Conservation (phyloP, 2,797 vertebrate species). For the Dromococcyx pavoninus region DNA sequence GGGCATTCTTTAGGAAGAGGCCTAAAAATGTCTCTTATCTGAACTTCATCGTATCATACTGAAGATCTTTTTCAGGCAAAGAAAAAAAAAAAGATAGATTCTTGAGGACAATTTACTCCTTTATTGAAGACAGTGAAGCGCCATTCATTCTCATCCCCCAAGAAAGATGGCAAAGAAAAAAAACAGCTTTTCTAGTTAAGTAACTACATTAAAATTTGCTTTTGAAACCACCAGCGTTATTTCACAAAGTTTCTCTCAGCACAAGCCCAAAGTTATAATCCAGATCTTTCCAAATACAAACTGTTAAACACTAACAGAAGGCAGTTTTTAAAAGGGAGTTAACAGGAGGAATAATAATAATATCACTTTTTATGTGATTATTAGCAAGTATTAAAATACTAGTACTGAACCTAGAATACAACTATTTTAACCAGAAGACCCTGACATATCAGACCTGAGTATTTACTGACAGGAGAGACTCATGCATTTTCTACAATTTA, state of each 20-base stretch:
- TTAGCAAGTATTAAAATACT: background rate
- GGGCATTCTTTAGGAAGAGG: slow-evolving; percentile 68
- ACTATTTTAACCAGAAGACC: background rate
- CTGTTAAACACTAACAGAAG: background rate
- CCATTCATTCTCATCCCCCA: slow-evolving; percentile 76
- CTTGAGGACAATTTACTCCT: slow-evolving; percentile 54
- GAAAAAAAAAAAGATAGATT: background rate
- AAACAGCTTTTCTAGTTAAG: background rate
- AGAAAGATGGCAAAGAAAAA: slow-evolving; percentile 78
- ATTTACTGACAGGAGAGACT: background rate
- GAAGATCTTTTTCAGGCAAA: slow-evolving; percentile 65
- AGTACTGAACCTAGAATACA: background rate
- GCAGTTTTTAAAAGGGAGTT: background rate
- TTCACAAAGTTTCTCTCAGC: background rate
- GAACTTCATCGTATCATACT: slow-evolving; percentile 63
- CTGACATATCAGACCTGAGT: background rate
- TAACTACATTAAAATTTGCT: background rate
- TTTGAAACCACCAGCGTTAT: background rate
- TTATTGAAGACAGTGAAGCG: slow-evolving; percentile 74
- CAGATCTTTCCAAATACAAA: background rate
- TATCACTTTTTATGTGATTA: too few relatives aligned
- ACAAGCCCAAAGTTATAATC: background rate
- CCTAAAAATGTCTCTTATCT: slow-evolving; percentile 78
- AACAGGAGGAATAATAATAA: background rate
- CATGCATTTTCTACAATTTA: background rate